Evolutionary conservation across 2,888 invertebrate genomes (phyloP).

Genomic region (Cataglyphis albicans): DNA sequence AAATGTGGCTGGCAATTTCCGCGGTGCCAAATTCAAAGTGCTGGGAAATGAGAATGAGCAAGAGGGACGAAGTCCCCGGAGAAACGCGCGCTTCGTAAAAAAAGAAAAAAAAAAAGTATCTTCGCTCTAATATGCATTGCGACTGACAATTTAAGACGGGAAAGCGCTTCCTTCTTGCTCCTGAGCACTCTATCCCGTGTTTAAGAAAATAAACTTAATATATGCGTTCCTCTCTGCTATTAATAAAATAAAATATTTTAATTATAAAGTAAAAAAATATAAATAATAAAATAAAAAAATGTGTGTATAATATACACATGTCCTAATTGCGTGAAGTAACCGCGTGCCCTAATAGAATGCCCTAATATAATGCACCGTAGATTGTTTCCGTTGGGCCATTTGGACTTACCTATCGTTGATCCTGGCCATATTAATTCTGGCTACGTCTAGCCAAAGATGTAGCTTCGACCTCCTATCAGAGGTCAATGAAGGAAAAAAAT

Average conservation of each 20-base stretch:
- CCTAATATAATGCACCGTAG: no score
- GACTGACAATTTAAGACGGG: conserved; percentile 43
- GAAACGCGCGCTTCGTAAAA: conserved; percentile 44
- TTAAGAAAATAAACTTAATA: conserved; percentile 7
- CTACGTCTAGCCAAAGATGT: no score
- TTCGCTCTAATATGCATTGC: conserved; percentile 51
- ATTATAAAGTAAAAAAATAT: neutral
- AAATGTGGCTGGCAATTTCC: conserved; percentile 75
- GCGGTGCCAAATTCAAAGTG: conserved; percentile 72
- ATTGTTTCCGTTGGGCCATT: no score
- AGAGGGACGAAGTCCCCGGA: conserved; percentile 47
- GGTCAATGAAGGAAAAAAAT: no score
- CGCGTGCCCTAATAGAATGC: no score
- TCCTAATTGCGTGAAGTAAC: no score
- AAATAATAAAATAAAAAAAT: neutral
- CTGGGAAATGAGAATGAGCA: conserved; percentile 51
- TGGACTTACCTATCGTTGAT: no score
- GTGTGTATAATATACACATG: neutral
- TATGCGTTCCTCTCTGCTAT: neutral
- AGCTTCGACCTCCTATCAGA: no score
- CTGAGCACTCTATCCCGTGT: neutral
- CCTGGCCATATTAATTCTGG: no score
- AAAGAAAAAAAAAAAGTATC: conserved; percentile 6
- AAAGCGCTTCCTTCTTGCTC: conserved; percentile 1
- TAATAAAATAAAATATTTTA: neutral